Conservation (phyloP, 1,140 invertebrate genomes). For the Orchesella cincta region DNA sequence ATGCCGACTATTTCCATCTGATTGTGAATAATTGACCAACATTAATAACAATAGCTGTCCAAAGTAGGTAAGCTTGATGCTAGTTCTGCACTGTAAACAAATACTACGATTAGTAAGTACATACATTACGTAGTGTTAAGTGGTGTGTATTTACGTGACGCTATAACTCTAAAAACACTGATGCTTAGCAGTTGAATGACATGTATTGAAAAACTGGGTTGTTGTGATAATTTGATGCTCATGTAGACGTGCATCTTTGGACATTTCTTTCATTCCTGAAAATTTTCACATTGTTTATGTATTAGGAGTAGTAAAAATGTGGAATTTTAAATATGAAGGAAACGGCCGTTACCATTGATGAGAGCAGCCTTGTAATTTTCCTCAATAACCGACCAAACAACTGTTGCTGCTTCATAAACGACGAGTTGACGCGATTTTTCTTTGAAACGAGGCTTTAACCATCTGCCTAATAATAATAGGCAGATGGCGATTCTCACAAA, state of each 20-base stretch:
- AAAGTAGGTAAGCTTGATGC: too few species aligned
- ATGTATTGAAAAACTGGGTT: conserved; percentile 21
- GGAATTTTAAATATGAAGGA: too few species aligned
- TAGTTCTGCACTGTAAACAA: too few species aligned
- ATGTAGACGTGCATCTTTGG: not conserved
- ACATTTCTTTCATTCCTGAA: not conserved
- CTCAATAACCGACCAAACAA: not conserved
- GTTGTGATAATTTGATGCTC: not conserved
- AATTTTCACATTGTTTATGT: not conserved
- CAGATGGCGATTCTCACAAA: conserved; percentile 55
- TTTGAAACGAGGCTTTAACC: conserved; percentile 5
- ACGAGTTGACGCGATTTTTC: too few species aligned
- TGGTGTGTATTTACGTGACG: too few species aligned
- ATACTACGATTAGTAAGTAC: too few species aligned
- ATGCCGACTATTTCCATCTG: not conserved
- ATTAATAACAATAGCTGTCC: not conserved
- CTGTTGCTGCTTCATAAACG: not conserved
- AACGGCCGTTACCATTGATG: not conserved
- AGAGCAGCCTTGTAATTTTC: not conserved
- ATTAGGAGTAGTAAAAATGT: too few species aligned
- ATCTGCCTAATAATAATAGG: conserved; percentile 40
- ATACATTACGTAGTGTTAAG: too few species aligned
- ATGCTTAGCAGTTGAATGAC: conserved; percentile 10
- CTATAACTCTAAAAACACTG: not conserved
- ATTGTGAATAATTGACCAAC: not conserved